phyloP scores from a whole-genome alignment of 1,140 invertebrate species.

The Drosophila tsacasi region DNA sequence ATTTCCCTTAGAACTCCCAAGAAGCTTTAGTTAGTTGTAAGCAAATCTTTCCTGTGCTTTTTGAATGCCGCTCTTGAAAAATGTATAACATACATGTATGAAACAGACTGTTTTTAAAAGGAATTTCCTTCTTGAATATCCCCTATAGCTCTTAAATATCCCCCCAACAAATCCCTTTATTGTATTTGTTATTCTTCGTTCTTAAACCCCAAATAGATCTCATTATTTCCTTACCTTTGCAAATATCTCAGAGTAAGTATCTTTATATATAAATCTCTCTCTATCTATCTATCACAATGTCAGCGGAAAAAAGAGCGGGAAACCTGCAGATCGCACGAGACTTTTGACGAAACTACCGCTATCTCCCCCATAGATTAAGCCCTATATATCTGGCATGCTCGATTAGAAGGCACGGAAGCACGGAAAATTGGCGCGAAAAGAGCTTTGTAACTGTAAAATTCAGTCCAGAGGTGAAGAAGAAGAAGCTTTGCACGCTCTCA shows the following conservation, averaged over 20 bases:
- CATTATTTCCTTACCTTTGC: background rate
- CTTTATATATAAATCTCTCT: background rate
- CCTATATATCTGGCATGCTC: slow-evolving; percentile 7
- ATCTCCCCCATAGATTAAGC: slow-evolving; percentile 25
- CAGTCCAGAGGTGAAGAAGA: slow-evolving; percentile 24
- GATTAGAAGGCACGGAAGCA: slow-evolving; percentile 22
- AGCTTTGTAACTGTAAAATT: slow-evolving; percentile 64
- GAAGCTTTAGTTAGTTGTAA: no score
- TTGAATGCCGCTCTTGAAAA: no score
- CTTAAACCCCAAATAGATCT: background rate
- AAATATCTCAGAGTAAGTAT: background rate
- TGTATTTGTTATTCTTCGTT: background rate
- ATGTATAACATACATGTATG: no score
- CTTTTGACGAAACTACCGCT: slow-evolving; percentile 7
- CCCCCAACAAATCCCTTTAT: background rate
- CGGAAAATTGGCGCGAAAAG: slow-evolving; percentile 68
- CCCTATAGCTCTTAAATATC: no score
- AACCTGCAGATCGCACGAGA: slow-evolving; percentile 15
- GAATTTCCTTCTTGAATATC: no score
- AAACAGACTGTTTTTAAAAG: no score
- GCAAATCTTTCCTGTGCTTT: no score
- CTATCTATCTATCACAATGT: background rate
- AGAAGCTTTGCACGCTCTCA: slow-evolving; percentile 43
- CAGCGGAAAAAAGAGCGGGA: slow-evolving; percentile 3
- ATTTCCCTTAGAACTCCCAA: no score